phyloP scores from a whole-genome alignment of 2,797 vertebrate genomes.

The Sparus aurata region DNA sequence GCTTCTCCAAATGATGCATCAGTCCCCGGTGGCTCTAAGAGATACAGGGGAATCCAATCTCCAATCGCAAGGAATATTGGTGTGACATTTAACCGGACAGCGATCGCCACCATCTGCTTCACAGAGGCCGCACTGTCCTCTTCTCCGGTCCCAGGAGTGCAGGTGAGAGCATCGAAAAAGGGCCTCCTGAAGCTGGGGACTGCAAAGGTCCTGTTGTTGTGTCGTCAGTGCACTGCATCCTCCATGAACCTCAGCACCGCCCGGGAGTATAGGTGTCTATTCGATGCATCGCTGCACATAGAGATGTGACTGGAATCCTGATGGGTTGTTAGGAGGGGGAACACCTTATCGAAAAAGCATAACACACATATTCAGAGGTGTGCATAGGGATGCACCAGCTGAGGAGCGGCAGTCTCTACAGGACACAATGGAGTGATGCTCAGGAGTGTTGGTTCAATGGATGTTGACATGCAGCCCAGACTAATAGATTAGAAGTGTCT shows the following conservation, averaged over 20 bases:
- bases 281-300: conserved; percentile 42
- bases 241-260: conserved; percentile 7
- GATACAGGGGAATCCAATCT: conserved; percentile 52
- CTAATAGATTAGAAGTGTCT: conserved; percentile 53
- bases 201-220: conserved; percentile 20
- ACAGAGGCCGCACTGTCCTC: conserved; percentile 12
- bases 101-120: conserved; percentile 52
- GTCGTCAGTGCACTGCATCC: conserved; percentile 31
- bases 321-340: conserved; percentile 14
- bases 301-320: conserved; percentile 58
- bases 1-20: conserved; percentile 65
- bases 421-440: conserved; percentile 27
- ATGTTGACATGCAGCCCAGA: conserved; percentile 51
- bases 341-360: conserved; percentile 48
- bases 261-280: conserved; percentile 24
- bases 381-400: conserved; percentile 8
- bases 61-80: conserved; percentile 46
- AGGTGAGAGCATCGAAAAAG: conserved; percentile 5
- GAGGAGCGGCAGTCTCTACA: background rate
- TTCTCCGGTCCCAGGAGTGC: conserved; percentile 14
- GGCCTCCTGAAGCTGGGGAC: conserved; percentile 20
- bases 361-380: conserved; percentile 36
- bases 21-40: conserved; percentile 47
- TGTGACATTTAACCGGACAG: conserved; percentile 73
- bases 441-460: conserved; percentile 52